Evolutionary conservation across 2,113 vertebrate genomes (phyloP).

Genomic region (Scolopax mira): DNA sequence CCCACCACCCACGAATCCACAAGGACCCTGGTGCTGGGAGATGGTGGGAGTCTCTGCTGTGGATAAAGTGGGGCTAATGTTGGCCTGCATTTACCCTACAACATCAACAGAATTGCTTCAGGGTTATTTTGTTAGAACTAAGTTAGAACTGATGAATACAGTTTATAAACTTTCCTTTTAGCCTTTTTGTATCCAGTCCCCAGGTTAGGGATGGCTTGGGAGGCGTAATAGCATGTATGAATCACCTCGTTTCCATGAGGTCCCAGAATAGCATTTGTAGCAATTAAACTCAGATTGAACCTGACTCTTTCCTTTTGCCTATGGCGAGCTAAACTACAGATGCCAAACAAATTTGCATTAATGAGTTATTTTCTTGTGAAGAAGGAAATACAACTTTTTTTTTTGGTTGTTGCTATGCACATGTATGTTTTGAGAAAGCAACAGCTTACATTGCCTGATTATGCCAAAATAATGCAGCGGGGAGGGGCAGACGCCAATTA

Average conservation of each 20-base stretch:
- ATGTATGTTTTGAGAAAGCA: background rate
- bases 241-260: background rate
- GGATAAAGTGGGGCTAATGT: rapidly evolving
- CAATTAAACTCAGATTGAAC: constrained; percentile 51
- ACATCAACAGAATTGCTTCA: background rate
- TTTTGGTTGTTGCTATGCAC: background rate
- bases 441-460: background rate
- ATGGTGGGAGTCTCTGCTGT: rapidly evolving
- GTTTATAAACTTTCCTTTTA: background rate
- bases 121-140: too few relatives aligned
- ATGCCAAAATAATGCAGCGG: background rate
- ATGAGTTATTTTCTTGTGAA: constrained; percentile 6
- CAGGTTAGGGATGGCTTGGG: background rate
- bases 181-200: background rate
- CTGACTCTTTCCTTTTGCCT: constrained; percentile 14
- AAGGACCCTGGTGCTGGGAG: background rate
- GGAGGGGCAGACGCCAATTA: background rate
- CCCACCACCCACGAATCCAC: rapidly evolving
- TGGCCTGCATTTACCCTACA: background rate
- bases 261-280: constrained; percentile 8
- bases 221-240: background rate
- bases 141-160: background rate
- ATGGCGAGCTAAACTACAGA: background rate
- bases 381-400: background rate
- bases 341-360: constrained; percentile 28